Base-by-base conservation (phyloP, 2,797 vertebrate species). In the Nyctalus aviator region DNA sequence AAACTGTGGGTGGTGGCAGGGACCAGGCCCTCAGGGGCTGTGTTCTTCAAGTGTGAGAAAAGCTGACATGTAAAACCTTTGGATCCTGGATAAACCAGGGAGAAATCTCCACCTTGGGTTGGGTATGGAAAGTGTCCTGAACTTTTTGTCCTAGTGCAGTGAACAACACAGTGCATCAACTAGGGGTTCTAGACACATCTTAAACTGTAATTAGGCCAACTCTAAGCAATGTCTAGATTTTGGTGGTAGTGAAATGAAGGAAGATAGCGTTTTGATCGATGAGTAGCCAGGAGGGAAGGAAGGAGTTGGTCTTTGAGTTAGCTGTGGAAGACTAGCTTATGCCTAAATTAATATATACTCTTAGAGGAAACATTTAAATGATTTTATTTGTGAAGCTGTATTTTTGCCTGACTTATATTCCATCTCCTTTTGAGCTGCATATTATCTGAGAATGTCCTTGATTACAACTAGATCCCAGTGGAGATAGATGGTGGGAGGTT, bases 31-130 rank as follows among this genome's bases (percentile, higher is more conserved):
- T 87, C 35, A 68, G 64, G 25, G 6, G 15, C 18, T 77, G n/a
- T 91, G 30, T 84, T 20, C 32, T 69, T 50, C 2, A 84, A 55
- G 20, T 85, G 6, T 81, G 14, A 90, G 82, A 81, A 93, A 57
- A 88, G 4, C 35, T 69, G 50, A 13, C 50, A 75, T 53, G 21
- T 48, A 83, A 95, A 92, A 48, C 20, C 46, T 96, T 84, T 78
- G 57, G 66, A 62, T 71, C 6, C 0, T 66, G 41, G 64, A 6
- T 25, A 73, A 86, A 11, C 12, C 35, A 53, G 50, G 66, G 30
- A 32, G 53, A 82, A 77, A 59, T 83, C 32, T 35, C 30, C 30
- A 62, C 11, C 12, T 78, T 50, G 25, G 27, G 35, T n/a, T 44
- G 75, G 55, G 44, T 68, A 23, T 77, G 30, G 37, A 77, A 69